Base-by-base conservation (phyloP, 1,140 invertebrate genomes). In the Tetragonula clypearis region DNA sequence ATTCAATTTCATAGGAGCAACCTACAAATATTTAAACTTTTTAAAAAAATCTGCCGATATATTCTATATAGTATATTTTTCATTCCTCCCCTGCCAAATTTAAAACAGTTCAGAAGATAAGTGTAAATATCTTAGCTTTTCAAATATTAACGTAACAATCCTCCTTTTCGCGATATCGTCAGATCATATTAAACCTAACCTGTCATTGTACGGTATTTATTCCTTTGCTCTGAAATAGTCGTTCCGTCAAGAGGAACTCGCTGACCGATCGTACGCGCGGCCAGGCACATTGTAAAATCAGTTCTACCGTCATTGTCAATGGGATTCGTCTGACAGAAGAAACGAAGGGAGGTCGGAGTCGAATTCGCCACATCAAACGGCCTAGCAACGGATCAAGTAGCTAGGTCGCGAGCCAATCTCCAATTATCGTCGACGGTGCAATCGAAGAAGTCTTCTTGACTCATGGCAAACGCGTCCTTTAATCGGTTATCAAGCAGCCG, bases 401-500 rank as follows among this genome's bases (percentile, higher is more conserved):
- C n/a, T 82, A 79, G 79, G 76, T 89, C 71, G 79, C 74, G 75
- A 79, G 60, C 78, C 82, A 89, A 89, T 89, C 88, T 86, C 78
- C 88, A 89, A 89, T 89, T 89, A 90, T 90, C 82, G 72, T 87
- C 30, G 68, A 55, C 58, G 80, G 12, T 21, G 75, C 69, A 60
- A 71, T 78, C 71, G 79, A 81, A 84, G 69, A 84, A 85, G 69
- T 85, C 78, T 84, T 68, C 86, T 85, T 69, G 60, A 84, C 49
- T 85, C 79, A 62, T 53, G 74, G 55, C 72, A 66, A 71, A 76
- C 79, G 62, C 41, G 78, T 88, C 82, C 88, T 85, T 69, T 90
- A 90, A 90, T 89, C 79, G 88, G 86, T 85, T 84, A 86, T 85
- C 88, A 85, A 89, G 88, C 79, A 85, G 82, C 72, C 49, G 55